Evolutionary conservation across 2,113 vertebrate species (phyloP).

Genomic region (Chionomys nivalis): DNA sequence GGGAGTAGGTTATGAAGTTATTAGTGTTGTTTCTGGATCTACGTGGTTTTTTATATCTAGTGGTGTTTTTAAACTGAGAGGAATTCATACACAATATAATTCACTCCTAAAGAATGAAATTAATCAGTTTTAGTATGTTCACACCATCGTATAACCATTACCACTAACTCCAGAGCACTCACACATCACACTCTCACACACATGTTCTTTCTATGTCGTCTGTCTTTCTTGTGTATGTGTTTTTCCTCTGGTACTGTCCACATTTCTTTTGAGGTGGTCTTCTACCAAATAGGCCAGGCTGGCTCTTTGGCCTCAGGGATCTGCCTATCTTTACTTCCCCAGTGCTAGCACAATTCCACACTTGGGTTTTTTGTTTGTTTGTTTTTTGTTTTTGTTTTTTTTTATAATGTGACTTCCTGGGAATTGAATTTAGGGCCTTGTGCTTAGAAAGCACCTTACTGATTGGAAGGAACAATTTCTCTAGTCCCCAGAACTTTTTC

Average conservation of each 20-base stretch:
- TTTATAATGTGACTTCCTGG: neutral
- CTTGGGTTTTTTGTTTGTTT: too few relatives aligned
- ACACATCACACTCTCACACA: neutral
- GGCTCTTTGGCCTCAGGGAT: neutral
- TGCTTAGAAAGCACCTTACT: neutral
- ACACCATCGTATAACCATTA: neutral
- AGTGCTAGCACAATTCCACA: neutral
- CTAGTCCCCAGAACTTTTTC: neutral
- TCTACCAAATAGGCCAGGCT: neutral
- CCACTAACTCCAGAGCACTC: neutral
- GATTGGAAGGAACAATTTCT: neutral
- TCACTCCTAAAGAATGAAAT: neutral
- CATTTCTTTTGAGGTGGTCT: neutral
- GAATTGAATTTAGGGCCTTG: neutral
- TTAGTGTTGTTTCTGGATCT: neutral
- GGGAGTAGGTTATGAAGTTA: neutral
- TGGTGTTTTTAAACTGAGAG: slow-evolving; percentile 9
- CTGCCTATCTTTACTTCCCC: neutral
- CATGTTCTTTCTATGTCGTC: too few relatives aligned
- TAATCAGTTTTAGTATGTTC: slow-evolving; percentile 22
- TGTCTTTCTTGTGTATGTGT: neutral
- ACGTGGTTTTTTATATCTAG: neutral
- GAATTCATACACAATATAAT: neutral
- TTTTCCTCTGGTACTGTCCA: neutral
- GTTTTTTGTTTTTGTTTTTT: too few relatives aligned